Conservation (phyloP, 2,888 invertebrate species). For the Podotricha telesiphe region DNA sequence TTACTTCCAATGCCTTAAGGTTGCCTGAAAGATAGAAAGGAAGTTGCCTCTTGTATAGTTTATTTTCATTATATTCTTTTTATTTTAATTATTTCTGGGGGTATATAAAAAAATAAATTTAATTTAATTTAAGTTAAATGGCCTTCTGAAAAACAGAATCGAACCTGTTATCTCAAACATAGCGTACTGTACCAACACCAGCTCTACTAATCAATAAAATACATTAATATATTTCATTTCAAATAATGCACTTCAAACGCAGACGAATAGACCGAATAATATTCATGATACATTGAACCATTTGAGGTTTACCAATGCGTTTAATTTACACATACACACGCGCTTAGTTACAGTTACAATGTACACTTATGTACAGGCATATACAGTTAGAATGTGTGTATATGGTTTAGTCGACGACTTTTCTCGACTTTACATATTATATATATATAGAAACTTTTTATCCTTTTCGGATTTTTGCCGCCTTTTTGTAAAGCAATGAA, state of each 20-base stretch:
- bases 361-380: neutral
- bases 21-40: no score
- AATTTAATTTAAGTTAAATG: neutral
- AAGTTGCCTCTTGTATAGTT: no score
- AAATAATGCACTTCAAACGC: slow-evolving; percentile 23
- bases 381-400: neutral
- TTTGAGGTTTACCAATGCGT: slow-evolving; percentile 36
- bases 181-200: neutral
- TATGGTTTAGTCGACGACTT: neutral
- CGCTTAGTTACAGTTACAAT: slow-evolving; percentile 19
- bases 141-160: neutral
- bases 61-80: no score
- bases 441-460: no score
- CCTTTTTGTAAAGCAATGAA: no score
- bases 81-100: no score
- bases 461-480: no score
- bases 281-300: slow-evolving; percentile 36
- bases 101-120: neutral
- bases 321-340: slow-evolving; percentile 20
- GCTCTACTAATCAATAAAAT: neutral
- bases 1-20: no score
- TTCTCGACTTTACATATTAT: no score
- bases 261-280: slow-evolving; percentile 30
- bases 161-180: neutral
- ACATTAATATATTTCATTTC: slow-evolving; percentile 4